phyloP scores from a whole-genome alignment of 23 tunicate species.

The Botrylloides violaceus region DNA sequence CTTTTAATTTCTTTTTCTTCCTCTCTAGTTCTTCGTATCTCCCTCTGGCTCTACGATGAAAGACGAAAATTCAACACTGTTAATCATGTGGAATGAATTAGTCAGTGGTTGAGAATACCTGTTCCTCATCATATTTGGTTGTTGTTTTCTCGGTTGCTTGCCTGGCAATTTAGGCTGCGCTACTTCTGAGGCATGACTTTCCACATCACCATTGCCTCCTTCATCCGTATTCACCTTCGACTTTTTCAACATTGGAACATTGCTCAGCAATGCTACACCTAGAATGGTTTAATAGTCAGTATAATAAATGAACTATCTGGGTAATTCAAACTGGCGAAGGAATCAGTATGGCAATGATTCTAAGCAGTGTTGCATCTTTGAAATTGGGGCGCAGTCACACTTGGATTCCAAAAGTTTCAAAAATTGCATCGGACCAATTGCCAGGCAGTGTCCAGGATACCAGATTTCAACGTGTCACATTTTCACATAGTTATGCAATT shows the following conservation, averaged over 20 bases:
- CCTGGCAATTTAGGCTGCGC: not conserved
- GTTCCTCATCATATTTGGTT: constrained; percentile 28
- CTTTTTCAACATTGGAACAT: constrained; percentile 34
- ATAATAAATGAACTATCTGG: no score
- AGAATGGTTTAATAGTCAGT: not conserved
- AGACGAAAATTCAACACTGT: not conserved
- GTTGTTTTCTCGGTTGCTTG: not conserved
- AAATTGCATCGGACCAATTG: no score
- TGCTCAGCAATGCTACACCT: constrained; percentile 85
- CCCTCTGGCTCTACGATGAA: constrained; percentile 11
- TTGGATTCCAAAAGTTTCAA: no score
- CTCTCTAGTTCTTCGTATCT: constrained; percentile 25
- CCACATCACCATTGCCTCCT: constrained; percentile 8
- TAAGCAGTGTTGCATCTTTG: no score
- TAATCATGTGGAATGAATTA: no score
- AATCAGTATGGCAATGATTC: no score
- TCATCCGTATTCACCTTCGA: not conserved
- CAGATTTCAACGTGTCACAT: no score
- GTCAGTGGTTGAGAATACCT: no score
- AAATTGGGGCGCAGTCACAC: no score
- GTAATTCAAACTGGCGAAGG: no score
- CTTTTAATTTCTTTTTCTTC: constrained; percentile 42
- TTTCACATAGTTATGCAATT: no score
- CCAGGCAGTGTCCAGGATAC: no score
- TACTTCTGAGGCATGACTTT: not conserved